A percentile compares a stretch with the other conserved stretches of the same genome.
Conservation (phyloP, 2,113 vertebrate genomes). For the Protobothrops mucrosquamatus region DNA sequence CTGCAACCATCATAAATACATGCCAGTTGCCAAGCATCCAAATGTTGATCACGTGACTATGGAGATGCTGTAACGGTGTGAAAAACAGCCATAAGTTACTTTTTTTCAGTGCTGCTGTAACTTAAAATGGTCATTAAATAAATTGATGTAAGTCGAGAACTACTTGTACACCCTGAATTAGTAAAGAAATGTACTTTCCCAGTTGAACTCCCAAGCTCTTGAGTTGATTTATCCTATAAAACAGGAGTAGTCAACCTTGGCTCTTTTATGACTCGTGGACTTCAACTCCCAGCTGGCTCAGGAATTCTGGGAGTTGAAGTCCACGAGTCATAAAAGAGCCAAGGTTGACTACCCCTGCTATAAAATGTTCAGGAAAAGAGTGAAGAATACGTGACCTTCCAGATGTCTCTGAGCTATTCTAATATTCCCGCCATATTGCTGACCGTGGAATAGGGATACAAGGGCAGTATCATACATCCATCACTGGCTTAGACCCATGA, state of each 20-base stretch:
- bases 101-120: background rate
- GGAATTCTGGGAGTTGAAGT: no score
- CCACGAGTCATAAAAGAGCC: no score
- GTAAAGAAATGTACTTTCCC: background rate
- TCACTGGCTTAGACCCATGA: background rate
- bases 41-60: no score
- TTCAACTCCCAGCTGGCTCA: no score
- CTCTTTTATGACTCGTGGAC: no score
- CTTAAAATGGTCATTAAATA: background rate
- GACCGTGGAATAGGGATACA: background rate
- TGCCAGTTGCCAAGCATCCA: no score
- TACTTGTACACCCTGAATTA: background rate
- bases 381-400: background rate
- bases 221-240: background rate
- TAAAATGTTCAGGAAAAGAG: background rate
- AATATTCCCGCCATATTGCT: background rate
- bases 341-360: no score
- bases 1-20: no score
- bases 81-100: background rate
- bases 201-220: background rate
- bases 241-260: no score
- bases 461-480: background rate
- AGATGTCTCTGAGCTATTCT: background rate
- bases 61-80: background rate
- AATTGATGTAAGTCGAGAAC: background rate